Evolutionary conservation across 1,140 invertebrate genomes (phyloP).

Genomic region (Hyles vespertilio): DNA sequence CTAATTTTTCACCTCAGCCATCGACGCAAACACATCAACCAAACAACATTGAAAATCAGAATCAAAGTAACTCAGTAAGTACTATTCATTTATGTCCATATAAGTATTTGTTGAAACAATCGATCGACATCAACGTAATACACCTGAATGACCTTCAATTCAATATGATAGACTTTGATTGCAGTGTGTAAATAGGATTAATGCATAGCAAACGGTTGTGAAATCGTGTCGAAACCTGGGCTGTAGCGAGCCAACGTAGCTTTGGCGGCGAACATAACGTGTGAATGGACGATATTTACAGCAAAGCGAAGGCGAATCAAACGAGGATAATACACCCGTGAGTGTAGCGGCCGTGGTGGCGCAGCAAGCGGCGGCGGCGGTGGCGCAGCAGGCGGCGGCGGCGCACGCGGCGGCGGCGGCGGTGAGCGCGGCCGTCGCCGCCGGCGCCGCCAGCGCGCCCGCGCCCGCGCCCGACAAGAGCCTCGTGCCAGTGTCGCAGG

Average conservation of each 20-base stretch:
- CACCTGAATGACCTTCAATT: too few relatives aligned
- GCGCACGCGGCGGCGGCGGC: constrained; percentile 80
- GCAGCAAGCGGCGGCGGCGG: constrained; percentile 61
- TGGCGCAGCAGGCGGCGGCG: constrained; percentile 82
- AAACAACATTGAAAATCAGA: constrained; percentile 72
- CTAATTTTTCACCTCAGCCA: constrained; percentile 69
- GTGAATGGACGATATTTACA: constrained; percentile 32
- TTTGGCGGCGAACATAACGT: neutral
- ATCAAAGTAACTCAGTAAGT: constrained; percentile 72
- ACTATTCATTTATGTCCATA: neutral
- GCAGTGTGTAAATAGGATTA: too few relatives aligned
- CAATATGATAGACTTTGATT: too few relatives aligned
- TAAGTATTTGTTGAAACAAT: too few relatives aligned
- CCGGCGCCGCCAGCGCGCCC: constrained; percentile 77
- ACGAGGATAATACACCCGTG: constrained; percentile 52
- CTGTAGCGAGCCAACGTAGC: too few relatives aligned
- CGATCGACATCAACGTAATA: too few relatives aligned
- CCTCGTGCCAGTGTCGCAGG: constrained; percentile 64
- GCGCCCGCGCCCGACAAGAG: constrained; percentile 43
- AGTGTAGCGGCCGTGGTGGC: constrained; percentile 54
- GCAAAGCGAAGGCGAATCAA: constrained; percentile 67
- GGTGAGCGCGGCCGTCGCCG: constrained; percentile 76
- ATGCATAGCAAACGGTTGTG: too few relatives aligned
- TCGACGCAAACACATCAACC: constrained; percentile 55
- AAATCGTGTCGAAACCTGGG: too few relatives aligned